Evolutionary conservation across 2,113 vertebrate genomes (phyloP).

Genomic region (Serinus canaria): DNA sequence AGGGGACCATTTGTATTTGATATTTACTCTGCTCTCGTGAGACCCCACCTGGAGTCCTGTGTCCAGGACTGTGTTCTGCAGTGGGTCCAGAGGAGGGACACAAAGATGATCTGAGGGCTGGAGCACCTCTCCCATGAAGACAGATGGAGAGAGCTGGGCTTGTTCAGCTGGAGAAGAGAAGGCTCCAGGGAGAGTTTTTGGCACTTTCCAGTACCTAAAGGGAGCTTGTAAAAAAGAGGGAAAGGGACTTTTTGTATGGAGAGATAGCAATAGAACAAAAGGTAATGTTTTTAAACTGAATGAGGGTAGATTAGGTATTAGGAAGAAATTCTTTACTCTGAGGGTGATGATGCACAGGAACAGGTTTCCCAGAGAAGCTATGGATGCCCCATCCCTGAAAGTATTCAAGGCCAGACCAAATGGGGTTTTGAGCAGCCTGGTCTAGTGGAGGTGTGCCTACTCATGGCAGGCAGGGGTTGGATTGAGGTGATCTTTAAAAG

Average conservation of each 20-base stretch:
- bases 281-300: not conserved
- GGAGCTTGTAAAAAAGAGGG: not conserved
- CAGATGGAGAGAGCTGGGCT: not conserved
- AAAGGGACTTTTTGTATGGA: not conserved
- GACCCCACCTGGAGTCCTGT: not conserved
- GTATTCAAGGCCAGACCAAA: not conserved
- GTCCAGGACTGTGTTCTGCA: not conserved
- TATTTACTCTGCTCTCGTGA: not conserved
- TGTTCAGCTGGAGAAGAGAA: not conserved
- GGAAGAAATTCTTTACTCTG: not conserved
- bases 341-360: not conserved
- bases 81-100: not conserved
- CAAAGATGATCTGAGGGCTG: not conserved
- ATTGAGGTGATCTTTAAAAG: not conserved
- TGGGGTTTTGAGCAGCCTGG: not conserved
- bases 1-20: not conserved
- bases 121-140: not conserved
- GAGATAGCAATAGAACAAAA: not conserved
- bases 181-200: not conserved
- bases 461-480: accelerated
- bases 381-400: not conserved
- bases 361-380: not conserved
- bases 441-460: not conserved
- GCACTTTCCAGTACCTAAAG: not conserved
- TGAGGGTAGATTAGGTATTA: not conserved